Evolutionary conservation across 2,797 vertebrate genomes (phyloP), one percentile per base, ranked within the genome.

Genomic region (Aulostomus chinensis): DNA sequence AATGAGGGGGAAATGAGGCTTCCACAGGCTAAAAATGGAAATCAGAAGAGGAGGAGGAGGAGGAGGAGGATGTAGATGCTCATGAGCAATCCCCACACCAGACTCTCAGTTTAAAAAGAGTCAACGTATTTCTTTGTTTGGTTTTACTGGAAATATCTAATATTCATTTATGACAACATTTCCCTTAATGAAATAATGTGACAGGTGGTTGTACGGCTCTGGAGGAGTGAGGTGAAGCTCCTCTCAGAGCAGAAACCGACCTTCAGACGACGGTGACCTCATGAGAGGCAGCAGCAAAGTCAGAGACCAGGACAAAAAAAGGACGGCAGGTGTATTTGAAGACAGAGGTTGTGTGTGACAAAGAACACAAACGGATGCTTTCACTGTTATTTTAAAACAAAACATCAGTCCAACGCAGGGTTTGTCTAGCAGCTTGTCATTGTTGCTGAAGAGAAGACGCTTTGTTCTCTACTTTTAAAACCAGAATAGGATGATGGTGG

Each of bases 11-110:
- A 86, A 86, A 85, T 60, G 59, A 85, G 73, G 72, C 78, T 73
- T 84, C 50, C 26, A 25, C 54, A 24, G 48, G 77, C 84, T 90
- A 88, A 87, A 88, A 83, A 88, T 85, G 84, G 81, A 87, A 78
- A 55, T 54, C 10, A n/a, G n/a, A n/a, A n/a, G n/a, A n/a, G n/a
- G n/a, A n/a, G n/a, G n/a, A n/a, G 18, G 40, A 51, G 37, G 73
- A 71, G 48, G 63, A 76, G 43, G 82, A 61, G 60, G 71, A 75
- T 63, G 69, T 68, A 71, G 62, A 78, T 47, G 11, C 65, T 79
- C 75, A 80, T 67, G 68, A 86, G 80, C 83, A 52, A 77, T 81
- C 73, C 79, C 67, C 63, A 61, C 58, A 49, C 15, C 37, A 70
- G 66, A 71, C 63, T 75, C 45, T 47, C 57, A 46, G 31, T 45